Percentiles rank a stretch among this genome's conserved stretches.
Evolutionary conservation across 1,140 invertebrate genomes (phyloP).

Genomic region (Trichomalopsis sarcophagae): DNA sequence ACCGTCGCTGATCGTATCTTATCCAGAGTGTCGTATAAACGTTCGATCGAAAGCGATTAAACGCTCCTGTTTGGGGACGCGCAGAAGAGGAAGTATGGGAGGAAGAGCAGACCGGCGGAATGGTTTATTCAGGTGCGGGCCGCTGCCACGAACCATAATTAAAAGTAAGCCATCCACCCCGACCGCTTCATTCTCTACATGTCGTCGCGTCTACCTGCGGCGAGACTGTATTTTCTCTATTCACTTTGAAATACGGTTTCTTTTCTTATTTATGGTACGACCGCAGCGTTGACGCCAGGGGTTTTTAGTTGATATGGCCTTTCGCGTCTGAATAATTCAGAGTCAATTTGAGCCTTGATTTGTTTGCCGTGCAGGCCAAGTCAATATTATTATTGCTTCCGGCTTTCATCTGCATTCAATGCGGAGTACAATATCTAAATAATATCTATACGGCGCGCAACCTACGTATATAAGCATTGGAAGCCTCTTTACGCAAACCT

Average conservation of each 20-base stretch:
- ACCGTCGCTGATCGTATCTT: slow-evolving; percentile 50
- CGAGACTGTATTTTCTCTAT: not conserved
- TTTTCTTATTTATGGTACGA: slow-evolving; percentile 30
- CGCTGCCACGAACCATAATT: slow-evolving; percentile 60
- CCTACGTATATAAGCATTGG: too few relatives aligned
- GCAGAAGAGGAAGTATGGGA: not conserved
- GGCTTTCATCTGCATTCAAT: too few relatives aligned
- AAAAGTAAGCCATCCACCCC: slow-evolving; percentile 60
- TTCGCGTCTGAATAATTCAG: not conserved
- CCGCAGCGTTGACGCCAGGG: too few relatives aligned
- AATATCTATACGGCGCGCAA: too few relatives aligned
- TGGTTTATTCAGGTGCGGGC: slow-evolving; percentile 64
- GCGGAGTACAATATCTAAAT: too few relatives aligned
- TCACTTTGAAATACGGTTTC: slow-evolving; percentile 16
- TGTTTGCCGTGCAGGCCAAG: too few relatives aligned
- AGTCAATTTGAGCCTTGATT: not conserved
- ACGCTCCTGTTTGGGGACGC: slow-evolving; percentile 45
- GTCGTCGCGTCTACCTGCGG: slow-evolving; percentile 48
- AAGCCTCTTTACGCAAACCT: too few relatives aligned
- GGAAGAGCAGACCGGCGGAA: slow-evolving; percentile 37
- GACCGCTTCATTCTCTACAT: slow-evolving; percentile 54
- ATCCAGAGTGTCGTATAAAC: slow-evolving; percentile 51
- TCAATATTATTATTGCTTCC: too few relatives aligned
- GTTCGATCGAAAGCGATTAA: slow-evolving; percentile 53
- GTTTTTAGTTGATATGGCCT: not conserved